Base-by-base conservation (phyloP, 2,888 invertebrate genomes). In the Holacanthella duospinosa region DNA sequence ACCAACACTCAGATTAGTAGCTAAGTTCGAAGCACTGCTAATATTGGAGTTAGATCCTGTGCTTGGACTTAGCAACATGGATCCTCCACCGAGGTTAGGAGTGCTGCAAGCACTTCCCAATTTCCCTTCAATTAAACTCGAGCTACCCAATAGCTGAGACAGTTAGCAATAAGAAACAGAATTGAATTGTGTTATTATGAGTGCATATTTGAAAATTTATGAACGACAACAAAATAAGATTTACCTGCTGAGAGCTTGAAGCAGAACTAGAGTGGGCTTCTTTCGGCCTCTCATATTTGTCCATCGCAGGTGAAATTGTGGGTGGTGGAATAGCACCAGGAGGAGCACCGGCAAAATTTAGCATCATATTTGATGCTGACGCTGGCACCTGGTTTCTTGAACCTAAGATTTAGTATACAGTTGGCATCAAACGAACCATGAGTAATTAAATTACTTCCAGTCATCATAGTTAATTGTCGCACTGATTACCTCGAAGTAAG, bases 401-500 rank as follows among this genome's bases (percentile, higher is more conserved):
- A 24, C 48, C 48, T 48, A 48, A 9, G 29, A n/a, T n/a, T n/a
- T n/a, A n/a, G n/a, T n/a, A n/a, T n/a, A n/a, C n/a, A n/a, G n/a
- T n/a, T n/a, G n/a, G n/a, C n/a, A n/a, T n/a, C n/a, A n/a, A n/a
- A n/a, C n/a, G n/a, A n/a, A n/a, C n/a, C n/a, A n/a, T n/a, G n/a
- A n/a, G n/a, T n/a, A n/a, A n/a, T n/a, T n/a, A n/a, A n/a, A n/a
- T n/a, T n/a, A n/a, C n/a, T n/a, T n/a, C n/a, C n/a, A n/a, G n/a
- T n/a, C n/a, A n/a, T n/a, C n/a, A n/a, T n/a, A n/a, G n/a, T n/a
- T n/a, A n/a, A n/a, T n/a, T 27, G n/a, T 28, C 3, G 24, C 75
- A 71, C 44, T 75, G 74, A 74, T 75, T 75, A 69, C 77, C 76
- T 68, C 79, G 74, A 19, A 79, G 77, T 71, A 79, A 77, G 59